Percentiles rank a stretch among this genome's conserved stretches.
Conservation (phyloP, 2,797 vertebrate genomes). For the Chrysocyon brachyurus region DNA sequence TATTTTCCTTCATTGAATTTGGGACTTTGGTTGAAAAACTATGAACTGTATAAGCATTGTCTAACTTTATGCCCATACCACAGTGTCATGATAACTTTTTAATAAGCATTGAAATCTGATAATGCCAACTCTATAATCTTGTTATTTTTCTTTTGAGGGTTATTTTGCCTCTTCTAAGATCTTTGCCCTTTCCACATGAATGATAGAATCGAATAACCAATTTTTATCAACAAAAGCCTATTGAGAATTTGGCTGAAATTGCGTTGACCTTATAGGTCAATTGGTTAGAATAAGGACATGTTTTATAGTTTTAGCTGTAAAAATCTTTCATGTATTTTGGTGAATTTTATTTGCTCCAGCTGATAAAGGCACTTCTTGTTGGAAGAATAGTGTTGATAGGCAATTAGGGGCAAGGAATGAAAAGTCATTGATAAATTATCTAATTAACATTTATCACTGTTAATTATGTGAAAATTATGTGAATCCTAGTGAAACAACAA, state of each 20-base stretch:
- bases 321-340: not conserved
- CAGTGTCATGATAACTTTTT: not conserved
- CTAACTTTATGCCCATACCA: not conserved
- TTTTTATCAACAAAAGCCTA: not conserved
- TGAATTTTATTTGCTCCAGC: not conserved
- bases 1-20: not conserved
- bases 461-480: not conserved
- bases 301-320: not conserved
- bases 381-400: not conserved
- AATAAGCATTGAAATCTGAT: not conserved
- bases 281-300: not conserved
- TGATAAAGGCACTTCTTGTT: not conserved
- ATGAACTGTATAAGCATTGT: not conserved
- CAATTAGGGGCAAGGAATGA: not conserved
- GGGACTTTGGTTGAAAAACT: not conserved
- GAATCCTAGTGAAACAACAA: not conserved
- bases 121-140: not conserved
- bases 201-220: not conserved
- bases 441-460: not conserved
- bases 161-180: not conserved
- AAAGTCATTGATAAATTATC: not conserved
- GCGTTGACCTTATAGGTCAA: not conserved
- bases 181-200: not conserved
- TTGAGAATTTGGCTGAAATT: not conserved
- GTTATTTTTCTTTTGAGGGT: not conserved